A percentile compares a stretch with the other conserved stretches of the same genome.
Conservation (phyloP, 2,797 vertebrate species). For the Xyrichtys novacula region DNA sequence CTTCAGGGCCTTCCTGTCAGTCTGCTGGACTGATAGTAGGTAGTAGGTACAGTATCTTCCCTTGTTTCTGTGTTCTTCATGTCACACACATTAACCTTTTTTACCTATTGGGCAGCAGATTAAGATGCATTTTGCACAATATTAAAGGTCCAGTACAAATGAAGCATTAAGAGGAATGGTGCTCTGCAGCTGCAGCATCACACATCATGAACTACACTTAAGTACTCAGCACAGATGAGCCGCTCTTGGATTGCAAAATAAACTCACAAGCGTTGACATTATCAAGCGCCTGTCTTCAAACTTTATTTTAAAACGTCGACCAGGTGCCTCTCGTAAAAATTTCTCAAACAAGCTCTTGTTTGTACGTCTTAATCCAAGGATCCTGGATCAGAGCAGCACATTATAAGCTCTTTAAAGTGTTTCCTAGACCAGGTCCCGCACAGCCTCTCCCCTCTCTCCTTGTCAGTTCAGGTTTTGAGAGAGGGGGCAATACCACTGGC, state of each 20-base stretch:
- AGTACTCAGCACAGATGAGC: slow-evolving; percentile 7
- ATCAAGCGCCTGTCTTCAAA: slow-evolving; percentile 21
- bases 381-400: background rate
- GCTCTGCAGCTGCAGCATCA: no score
- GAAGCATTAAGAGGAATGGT: no score
- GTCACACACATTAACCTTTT: no score
- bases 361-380: slow-evolving; percentile 13
- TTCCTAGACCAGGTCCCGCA: slow-evolving; percentile 23
- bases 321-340: background rate
- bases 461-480: slow-evolving; percentile 48
- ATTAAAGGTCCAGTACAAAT: no score
- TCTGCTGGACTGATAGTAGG: no score
- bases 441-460: slow-evolving; percentile 36
- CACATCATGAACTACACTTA: no score
- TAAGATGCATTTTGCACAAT: no score
- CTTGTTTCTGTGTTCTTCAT: no score
- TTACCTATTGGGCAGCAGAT: no score
- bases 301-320: slow-evolving; percentile 4
- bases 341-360: slow-evolving; percentile 16
- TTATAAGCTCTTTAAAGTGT: slow-evolving; percentile 5
- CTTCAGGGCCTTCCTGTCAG: no score
- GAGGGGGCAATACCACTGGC: slow-evolving; percentile 45
- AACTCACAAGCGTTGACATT: slow-evolving; percentile 9
- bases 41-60: no score
- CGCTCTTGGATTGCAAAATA: slow-evolving; percentile 14